Conservation (phyloP, 2,888 invertebrate genomes). For the Callimorpha dominula region DNA sequence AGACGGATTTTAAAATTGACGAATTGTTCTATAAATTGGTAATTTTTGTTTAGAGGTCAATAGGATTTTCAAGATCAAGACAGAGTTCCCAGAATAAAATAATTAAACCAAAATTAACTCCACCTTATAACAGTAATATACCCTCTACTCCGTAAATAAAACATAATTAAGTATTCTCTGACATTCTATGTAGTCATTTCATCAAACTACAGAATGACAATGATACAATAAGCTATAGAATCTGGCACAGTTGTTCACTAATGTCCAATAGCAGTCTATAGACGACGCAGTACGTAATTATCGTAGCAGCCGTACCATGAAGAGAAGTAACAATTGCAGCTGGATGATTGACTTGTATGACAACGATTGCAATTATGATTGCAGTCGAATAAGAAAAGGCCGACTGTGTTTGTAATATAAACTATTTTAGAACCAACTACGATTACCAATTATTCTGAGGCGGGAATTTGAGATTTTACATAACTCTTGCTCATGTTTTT, state of each 20-base stretch:
- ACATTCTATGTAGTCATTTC: constrained; percentile 23
- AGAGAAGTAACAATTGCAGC: constrained; percentile 50
- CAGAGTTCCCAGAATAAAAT: too few species aligned
- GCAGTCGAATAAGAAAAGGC: constrained; percentile 31
- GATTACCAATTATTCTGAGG: not conserved
- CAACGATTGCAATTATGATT: constrained; percentile 46
- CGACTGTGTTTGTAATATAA: constrained; percentile 4
- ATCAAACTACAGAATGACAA: constrained; percentile 45
- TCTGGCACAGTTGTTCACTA: constrained; percentile 40
- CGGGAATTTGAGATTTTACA: not conserved
- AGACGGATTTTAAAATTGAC: too few species aligned
- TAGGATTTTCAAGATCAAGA: too few species aligned
- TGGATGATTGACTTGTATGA: constrained; percentile 50
- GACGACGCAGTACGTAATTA: constrained; percentile 47
- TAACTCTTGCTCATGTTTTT: not conserved
- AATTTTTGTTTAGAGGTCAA: too few species aligned
- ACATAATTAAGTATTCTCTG: not conserved
- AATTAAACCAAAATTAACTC: not conserved
- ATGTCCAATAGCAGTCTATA: constrained; percentile 46
- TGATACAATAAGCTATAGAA: constrained; percentile 43
- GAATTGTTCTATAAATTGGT: too few species aligned
- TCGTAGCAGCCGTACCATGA: constrained; percentile 48
- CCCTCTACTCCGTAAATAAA: not conserved
- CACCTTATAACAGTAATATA: not conserved
- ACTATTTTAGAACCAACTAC: not conserved